Base-by-base conservation (phyloP, 2,797 vertebrate genomes). In the Halcyon smyrnensis region DNA sequence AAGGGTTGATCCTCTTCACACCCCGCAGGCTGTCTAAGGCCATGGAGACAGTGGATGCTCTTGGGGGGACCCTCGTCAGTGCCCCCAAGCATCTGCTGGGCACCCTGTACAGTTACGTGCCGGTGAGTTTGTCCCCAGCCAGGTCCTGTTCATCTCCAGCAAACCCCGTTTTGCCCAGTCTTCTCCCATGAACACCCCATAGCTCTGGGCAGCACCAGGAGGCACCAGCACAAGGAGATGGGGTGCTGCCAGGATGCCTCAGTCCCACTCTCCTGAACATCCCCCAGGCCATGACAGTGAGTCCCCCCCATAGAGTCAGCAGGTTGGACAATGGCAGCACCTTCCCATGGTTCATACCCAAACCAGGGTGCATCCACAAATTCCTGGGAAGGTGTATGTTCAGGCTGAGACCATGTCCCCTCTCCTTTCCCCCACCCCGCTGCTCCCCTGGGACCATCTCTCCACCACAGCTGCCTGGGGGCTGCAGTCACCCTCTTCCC, bases 121-220 rank as follows among this genome's bases (percentile, higher is more conserved):
- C 95, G 95, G 98, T 98, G 98, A 99, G 98, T 98, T 93, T 53
- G 11, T 39, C 43, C 65, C 24, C 68, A 83, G 25, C 11, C n/a
- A 10, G 41, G 34, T 57, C 62, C 34, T 30, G 1, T 5, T 27
- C 53, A 7, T 18, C 54, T 74, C 57, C 67, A 59, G 23, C 28
- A 79, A 59, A 73, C 3, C 37, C 27, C 16, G 6, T 28, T 76
- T 39, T 73, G n/a, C 17, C 32, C 50, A 37, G 0, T 15, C 36
- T 53, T 30, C 50, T 77, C 45, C 34, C 20, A 15, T 4, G 15
- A 60, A 30, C 30, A 56, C 28, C 36, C 45, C 68, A 28, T 1
- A 60, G 37, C 7, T 12, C 34, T 12, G 2, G 60, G 51, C 11
- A 46, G 23, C 43, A 25, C 36, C 51, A 60, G 57, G 48, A 68